Evolutionary conservation across 1,140 invertebrate genomes (phyloP).

Genomic region (Bombus vancouverensis): DNA sequence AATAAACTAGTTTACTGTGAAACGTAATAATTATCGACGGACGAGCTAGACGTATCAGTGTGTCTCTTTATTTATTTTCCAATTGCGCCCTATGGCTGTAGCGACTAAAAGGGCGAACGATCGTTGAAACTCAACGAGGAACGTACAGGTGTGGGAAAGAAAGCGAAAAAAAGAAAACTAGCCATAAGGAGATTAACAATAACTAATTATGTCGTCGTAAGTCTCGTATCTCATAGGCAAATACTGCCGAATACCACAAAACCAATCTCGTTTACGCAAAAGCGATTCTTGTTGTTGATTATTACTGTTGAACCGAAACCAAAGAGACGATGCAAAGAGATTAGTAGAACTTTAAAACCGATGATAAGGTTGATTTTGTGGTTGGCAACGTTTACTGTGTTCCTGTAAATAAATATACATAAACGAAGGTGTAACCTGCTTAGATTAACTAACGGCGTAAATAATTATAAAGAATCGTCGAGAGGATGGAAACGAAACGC

Average conservation of each 20-base stretch:
- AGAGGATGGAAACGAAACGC: background rate
- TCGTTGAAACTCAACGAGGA: background rate
- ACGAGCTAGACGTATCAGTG: slow-evolving; percentile 34
- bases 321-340: background rate
- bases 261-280: slow-evolving; percentile 28
- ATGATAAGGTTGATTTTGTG: slow-evolving; percentile 35
- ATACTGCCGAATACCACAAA: slow-evolving; percentile 53
- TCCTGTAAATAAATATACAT: slow-evolving; percentile 67
- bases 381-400: slow-evolving; percentile 52
- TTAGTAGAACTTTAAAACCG: background rate
- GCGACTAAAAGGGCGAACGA: background rate
- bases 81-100: slow-evolving; percentile 9
- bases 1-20: background rate
- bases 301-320: slow-evolving; percentile 46
- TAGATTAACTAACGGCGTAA: slow-evolving; percentile 45
- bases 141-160: background rate
- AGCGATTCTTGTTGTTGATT: slow-evolving; percentile 48
- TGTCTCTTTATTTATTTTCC: slow-evolving; percentile 40
- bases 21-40: background rate
- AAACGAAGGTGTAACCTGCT: slow-evolving; percentile 60
- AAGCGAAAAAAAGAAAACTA: background rate
- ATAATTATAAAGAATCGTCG: slow-evolving; percentile 3
- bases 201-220: slow-evolving; percentile 63
- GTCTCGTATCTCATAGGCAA: slow-evolving; percentile 62
- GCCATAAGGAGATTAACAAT: slow-evolving; percentile 59